Conservation (phyloP, 2,113 vertebrate species). For the Chaetorhynchus papuensis region DNA sequence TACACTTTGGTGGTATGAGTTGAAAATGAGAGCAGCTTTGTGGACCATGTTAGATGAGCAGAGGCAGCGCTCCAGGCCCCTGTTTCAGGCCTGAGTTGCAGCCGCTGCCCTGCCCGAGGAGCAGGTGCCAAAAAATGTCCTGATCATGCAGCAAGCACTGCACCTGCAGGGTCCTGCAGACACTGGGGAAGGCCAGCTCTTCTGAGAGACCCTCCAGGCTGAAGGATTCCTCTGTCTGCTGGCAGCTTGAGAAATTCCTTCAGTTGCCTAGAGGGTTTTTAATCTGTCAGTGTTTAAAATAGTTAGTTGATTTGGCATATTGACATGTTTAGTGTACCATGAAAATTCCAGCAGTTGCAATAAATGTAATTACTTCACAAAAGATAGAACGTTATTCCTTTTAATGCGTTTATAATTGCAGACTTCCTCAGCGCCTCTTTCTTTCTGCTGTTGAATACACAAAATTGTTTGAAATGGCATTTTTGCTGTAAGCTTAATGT, state of each 20-base stretch:
- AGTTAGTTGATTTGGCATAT: constrained; percentile 14
- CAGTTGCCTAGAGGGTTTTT: not conserved
- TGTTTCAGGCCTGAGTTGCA: accelerated
- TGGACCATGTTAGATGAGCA: not conserved
- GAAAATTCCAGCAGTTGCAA: constrained; percentile 31
- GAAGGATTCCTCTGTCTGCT: not conserved
- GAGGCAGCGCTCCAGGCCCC: not conserved
- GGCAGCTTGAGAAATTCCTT: not conserved
- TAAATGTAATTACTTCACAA: constrained; percentile 3
- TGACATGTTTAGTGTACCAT: not conserved
- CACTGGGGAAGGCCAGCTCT: accelerated
- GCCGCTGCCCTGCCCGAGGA: not conserved
- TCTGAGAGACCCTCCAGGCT: not conserved
- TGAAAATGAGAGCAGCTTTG: not conserved
- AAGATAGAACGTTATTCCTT: not conserved
- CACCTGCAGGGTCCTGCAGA: not conserved
- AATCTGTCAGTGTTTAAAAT: not conserved
- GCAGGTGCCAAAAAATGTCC: not conserved
- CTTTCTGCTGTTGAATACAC: not conserved
- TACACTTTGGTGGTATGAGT: not conserved
- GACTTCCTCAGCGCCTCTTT: not conserved
- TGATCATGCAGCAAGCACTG: not conserved
- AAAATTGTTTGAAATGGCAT: not conserved
- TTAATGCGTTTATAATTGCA: constrained; percentile 17
- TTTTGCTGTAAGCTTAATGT: not conserved